Base-by-base conservation (phyloP, 2,888 invertebrate species). In the Melipona bicolor region DNA sequence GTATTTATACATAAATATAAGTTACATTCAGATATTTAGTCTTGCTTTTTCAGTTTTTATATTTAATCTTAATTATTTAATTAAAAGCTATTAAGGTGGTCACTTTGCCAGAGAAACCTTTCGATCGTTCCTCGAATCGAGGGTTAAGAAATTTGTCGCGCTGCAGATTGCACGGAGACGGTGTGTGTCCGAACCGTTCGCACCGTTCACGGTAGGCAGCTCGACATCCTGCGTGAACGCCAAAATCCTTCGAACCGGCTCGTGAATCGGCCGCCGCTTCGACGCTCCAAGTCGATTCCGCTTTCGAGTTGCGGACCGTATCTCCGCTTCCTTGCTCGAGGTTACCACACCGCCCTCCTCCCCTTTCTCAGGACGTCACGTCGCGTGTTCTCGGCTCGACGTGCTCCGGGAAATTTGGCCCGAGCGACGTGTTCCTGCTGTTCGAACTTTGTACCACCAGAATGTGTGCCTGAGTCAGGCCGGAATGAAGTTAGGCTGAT, bases 321-420 rank as follows among this genome's bases (percentile, higher is more conserved):
- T 93, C 92, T 92, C 93, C 93, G 92, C 88, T 93, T 93, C 93
- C 92, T 91, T 84, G 27, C 92, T 89, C 83, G 68, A 85, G 76
- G 78, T 70, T 81, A 73, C 75, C 79, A 62, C 54, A 36, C 32
- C 32, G 68, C 52, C 67, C 61, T 75, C 75, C 84, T 75, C 75
- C 84, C 84, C 68, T 78, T 83, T 74, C 80, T 80, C 78, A 56
- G 67, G 81, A 27, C 32, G 59, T 24, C n/a, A 17, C 17, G 50
- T 52, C 61, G 52, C 56, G 73, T 56, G 59, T 79, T 81, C 36
- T 67, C 13, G 17, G n/a, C 43, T 17, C 32, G 49, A 32, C n/a
- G n/a, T 64, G 56, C 27, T 43, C 50, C 27, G 24, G 21, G 61
- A 32, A 78, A 82, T 82, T 79, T 52, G 67, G 21, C 36, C n/a